Evolutionary conservation across 2,113 vertebrate genomes (phyloP), one percentile per base, ranked within the genome.

Genomic region (Saccopteryx leptura): DNA sequence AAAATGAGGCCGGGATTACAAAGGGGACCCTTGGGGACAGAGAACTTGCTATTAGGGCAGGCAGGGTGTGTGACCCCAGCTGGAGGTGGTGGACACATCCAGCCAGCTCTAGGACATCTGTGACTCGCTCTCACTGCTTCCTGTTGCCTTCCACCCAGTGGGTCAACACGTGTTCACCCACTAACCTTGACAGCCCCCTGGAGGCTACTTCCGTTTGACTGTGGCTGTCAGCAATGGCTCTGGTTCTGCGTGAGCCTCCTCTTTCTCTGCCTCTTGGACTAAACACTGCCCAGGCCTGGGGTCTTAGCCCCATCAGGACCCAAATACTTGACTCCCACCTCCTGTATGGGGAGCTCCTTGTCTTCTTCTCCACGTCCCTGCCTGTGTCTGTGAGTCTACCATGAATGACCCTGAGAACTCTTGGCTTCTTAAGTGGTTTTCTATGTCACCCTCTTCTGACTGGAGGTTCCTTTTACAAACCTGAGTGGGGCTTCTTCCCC

Each of bases 11-110:
- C 2, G 11, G 54, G 24, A 7, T n/a, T 14, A 31, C 9, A 48
- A 24, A 48, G 9, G 81, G n/a, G 68, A 50, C 5, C 60, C 26
- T n/a, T 4, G 39, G 82, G 82, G 90, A 65, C 11, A 23, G 50
- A 69, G 39, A 68, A 66, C 17, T 2, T 46, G 72, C 48, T 17
- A 2, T n/a, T 2, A 1, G 7, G 28, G 23, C 31, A 39, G 71
- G 48, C 39, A 39, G 28, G 7, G 54, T 48, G 28, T 2, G 3
- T 21, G 52, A 68, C 13, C 26, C 2, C 5, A 19, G 52, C 19
- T 26, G 65, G 23, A 24, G 18, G 50, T 1, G 14, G 12, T 1
- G 19, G 39, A 31, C 0, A 13, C 4, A 9, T n/a, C n/a, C n/a
- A 33, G 68, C 68, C 68, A n/a, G 28, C 56, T 71, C 60, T 7